Evolutionary conservation across 2,888 invertebrate species (phyloP), one percentile per base, ranked within the genome.

Genomic region (Limenitis camilla): DNA sequence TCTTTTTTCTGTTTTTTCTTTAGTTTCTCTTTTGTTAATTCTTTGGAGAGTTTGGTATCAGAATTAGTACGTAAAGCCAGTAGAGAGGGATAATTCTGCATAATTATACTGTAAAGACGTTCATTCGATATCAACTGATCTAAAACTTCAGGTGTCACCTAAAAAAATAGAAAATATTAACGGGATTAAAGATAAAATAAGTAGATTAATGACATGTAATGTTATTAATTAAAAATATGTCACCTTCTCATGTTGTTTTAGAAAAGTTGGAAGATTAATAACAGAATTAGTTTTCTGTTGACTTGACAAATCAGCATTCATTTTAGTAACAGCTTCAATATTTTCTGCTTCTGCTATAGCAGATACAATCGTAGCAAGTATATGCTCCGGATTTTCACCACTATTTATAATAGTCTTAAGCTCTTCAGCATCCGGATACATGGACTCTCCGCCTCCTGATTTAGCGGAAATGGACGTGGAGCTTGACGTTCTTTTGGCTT

Each of bases 201-300:
- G 9, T 4, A 10, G 6, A 6, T 11, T 9, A 40, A 5, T 35
- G 11, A 6, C 29, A 8, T n/a, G 6, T 6, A 10, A 36, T 10
- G 6, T 28, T 5, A 28, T 7, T 36, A 7, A 11, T 4, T 28
- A 10, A 6, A 8, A 5, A 3, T 31, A 32, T 3, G 0, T 80
- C n/a, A 92, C 92, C 88, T 90, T 93, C 78, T 93, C 93, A 67
- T 91, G 91, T 76, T 92, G 90, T 67, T 89, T 90, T 44, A 94
- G 89, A 75, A 93, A 95, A 4, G 95, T 95, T 2, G 95, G 95
- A 47, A 95, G 81, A 75, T 93, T 93, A 31, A 95, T 90, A 52
- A 94, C 92, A 45, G 94, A 95, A 64, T 90, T 89, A 54, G 81
- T 83, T 76, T 84, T 87, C 30, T 81, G 83, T 42, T 70, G 75